Conservation (phyloP, 2,888 invertebrate genomes). For the Melipona bicolor region DNA sequence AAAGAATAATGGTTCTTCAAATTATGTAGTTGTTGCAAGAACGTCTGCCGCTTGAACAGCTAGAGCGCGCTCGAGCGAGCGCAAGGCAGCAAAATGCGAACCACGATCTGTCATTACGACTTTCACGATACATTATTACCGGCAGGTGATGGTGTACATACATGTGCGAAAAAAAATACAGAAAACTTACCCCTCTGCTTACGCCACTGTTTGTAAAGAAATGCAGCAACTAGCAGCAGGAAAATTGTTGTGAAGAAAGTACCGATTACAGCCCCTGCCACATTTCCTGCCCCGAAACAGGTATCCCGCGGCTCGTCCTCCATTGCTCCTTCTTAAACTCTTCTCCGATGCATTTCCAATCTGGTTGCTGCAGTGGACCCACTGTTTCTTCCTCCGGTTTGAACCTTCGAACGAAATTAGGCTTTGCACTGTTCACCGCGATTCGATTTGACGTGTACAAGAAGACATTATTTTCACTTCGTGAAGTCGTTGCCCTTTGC, state of each 20-base stretch:
- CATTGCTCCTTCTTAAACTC: slow-evolving; percentile 62
- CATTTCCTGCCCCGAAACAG: slow-evolving; percentile 89
- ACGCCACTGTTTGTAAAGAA: slow-evolving; percentile 88
- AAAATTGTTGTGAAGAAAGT: slow-evolving; percentile 88
- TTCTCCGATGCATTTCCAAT: slow-evolving; percentile 59
- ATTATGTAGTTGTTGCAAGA: neutral
- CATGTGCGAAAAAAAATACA: neutral
- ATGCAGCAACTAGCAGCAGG: slow-evolving; percentile 86
- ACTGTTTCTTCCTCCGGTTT: slow-evolving; percentile 36
- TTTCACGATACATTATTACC: neutral
- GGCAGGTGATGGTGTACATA: slow-evolving; percentile 1
- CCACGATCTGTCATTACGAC: slow-evolving; percentile 44
- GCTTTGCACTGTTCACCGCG: slow-evolving; percentile 48
- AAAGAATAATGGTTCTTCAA: slow-evolving; percentile 31
- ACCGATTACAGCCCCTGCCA: slow-evolving; percentile 90
- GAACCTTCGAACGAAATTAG: neutral
- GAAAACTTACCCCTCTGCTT: slow-evolving; percentile 84
- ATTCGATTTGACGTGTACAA: slow-evolving; percentile 41
- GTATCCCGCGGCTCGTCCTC: slow-evolving; percentile 72
- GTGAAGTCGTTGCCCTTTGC: slow-evolving; percentile 52
- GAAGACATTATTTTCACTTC: slow-evolving; percentile 55
- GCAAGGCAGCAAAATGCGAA: slow-evolving; percentile 11
- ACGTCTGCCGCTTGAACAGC: slow-evolving; percentile 2
- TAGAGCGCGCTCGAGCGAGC: slow-evolving; percentile 41
- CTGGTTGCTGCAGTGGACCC: slow-evolving; percentile 35